These are phyloP conservation scores for Sander vitreus DNA, from an alignment of 2,113 vertebrate species.

Conservation along the genomic window DNA sequence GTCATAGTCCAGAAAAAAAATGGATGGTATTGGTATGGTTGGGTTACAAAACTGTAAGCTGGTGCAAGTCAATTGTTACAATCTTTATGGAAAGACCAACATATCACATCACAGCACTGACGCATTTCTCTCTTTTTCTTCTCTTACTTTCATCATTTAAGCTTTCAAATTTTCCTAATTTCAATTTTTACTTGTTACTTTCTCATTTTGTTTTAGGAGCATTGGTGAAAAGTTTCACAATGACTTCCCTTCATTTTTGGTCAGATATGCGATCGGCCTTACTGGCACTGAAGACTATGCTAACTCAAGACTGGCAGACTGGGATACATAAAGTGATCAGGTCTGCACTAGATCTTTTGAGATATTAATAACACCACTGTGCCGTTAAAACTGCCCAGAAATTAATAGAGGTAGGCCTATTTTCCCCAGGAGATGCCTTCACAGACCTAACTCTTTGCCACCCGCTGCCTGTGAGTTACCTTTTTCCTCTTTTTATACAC, in stretches of 20 bases:
- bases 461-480: background rate
- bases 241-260: background rate
- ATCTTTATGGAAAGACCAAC: background rate
- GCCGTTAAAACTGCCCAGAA: background rate
- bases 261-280: background rate
- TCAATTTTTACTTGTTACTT: background rate
- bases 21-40: background rate
- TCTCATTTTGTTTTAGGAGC: background rate
- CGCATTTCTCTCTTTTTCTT: background rate
- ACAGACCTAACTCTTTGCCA: background rate
- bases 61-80: background rate
- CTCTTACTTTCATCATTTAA: background rate
- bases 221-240: background rate
- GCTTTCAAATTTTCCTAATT: background rate
- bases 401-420: background rate
- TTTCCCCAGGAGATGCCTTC: background rate
- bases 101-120: background rate
- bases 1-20: background rate
- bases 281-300: background rate
- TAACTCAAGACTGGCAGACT: background rate
- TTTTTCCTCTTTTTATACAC: background rate
- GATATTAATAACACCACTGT: background rate
- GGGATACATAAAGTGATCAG: background rate
- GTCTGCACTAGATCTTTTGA: background rate
- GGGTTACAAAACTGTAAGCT: background rate